phyloP scores from a whole-genome alignment of 2,113 vertebrate species.

The Anarhynchus alexandrinus region DNA sequence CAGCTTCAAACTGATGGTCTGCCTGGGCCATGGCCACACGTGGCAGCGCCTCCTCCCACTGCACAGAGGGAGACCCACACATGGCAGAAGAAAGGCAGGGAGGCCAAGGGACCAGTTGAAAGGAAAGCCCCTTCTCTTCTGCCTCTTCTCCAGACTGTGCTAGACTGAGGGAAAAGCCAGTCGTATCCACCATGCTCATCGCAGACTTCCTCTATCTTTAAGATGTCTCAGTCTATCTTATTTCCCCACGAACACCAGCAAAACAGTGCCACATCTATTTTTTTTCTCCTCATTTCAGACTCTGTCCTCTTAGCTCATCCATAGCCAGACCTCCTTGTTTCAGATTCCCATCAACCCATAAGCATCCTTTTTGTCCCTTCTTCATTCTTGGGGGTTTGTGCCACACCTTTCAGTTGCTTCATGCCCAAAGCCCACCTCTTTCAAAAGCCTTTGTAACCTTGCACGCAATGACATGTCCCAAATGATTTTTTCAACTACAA shows the following conservation, averaged over 20 bases:
- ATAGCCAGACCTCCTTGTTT: background rate
- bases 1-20: rapidly evolving
- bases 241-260: background rate
- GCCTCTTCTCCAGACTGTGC: background rate
- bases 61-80: background rate
- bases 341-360: background rate
- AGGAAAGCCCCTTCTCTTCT: background rate
- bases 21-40: background rate
- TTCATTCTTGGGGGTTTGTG: background rate
- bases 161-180: background rate
- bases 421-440: background rate
- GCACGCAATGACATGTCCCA: background rate
- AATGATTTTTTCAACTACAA: background rate
- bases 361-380: background rate
- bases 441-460: background rate
- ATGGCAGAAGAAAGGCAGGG: background rate
- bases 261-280: background rate
- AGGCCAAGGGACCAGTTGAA: background rate
- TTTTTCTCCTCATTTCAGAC: background rate
- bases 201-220: background rate
- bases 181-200: rapidly evolving
- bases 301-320: background rate
- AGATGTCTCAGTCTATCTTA: background rate
- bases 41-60: background rate
- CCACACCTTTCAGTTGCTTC: background rate